Evolutionary conservation across 2,113 vertebrate genomes (phyloP), one percentile per base, ranked within the genome.

Genomic region (Dryoscopus gambensis): DNA sequence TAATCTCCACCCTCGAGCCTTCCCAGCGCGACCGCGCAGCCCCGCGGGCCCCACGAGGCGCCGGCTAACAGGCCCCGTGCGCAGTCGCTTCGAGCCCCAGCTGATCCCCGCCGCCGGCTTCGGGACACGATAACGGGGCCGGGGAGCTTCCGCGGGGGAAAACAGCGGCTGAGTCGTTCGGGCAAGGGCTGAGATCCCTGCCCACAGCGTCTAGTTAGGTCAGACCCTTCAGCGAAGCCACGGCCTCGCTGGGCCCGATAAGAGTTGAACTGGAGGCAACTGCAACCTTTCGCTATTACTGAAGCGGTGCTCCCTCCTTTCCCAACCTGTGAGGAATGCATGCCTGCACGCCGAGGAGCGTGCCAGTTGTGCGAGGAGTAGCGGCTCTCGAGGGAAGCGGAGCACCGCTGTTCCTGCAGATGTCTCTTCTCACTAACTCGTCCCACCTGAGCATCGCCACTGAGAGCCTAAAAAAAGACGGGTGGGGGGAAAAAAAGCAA

Each of bases 81-180:
- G 37, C 49, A 6, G 55, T 59, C 21, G 6, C 68, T 30, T 5
- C 4, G 15, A 35, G 31, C 37, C 55, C 35, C 47, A 25, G 67
- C 67, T 27, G 84, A 7, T 63, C 57, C 67, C 37, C n/a, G 52
- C 67, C 28, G 40, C 47, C 35, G 39, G 53, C 73, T 12, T 3
- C 44, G 25, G 55, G 15, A 56, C 10, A 3, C 5, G 27, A 22
- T 1, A 1, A 17, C 3, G 49, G 27, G 7, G 2, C 46, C 12
- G 14, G 4, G 31, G 13, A 75, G 30, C 13, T 35, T 49, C 63
- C 8, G 22, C 7, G 7, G 73, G 47, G 37, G 39, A 13, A 25
- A 23, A 2, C 62, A 8, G 31, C 53, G 4, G 10, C 23, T 2
- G 40, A 75, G 17, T 4, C 27, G 1, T 4, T 35, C 7, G 30